Conservation (phyloP, 2,888 invertebrate genomes). For the Zeuzera pyrina region DNA sequence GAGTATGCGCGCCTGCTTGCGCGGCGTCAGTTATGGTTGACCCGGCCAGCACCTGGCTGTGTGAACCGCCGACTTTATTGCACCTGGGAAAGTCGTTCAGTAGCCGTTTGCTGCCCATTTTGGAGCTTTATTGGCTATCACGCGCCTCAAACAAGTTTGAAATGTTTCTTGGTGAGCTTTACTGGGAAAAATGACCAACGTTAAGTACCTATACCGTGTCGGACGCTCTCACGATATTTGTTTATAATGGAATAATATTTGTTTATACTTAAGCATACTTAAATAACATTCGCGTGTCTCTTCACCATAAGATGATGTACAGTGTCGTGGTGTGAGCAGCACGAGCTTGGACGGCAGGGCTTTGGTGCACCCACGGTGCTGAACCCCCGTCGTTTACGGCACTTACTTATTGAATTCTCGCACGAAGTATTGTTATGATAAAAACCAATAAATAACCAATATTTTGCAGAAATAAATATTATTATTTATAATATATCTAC, state of each 20-base stretch:
- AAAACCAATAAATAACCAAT: too few relatives aligned
- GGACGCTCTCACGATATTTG: conserved; percentile 54
- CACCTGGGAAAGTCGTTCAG: conserved; percentile 58
- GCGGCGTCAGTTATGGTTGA: conserved; percentile 23
- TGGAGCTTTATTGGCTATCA: conserved; percentile 62
- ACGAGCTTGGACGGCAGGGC: conserved; percentile 35
- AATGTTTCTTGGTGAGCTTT: conserved; percentile 53
- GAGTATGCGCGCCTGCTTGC: background rate
- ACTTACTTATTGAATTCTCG: conserved; percentile 52
- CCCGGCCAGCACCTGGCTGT: conserved; percentile 35
- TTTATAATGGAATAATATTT: conserved; percentile 12
- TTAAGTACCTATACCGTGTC: conserved; percentile 34
- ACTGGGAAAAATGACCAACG: conserved; percentile 44
- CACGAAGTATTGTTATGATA: conserved; percentile 48
- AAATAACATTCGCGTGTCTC: conserved; percentile 55
- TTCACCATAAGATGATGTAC: conserved; percentile 45
- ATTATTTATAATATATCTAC: too few relatives aligned
- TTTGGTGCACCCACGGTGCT: conserved; percentile 33
- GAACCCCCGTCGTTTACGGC: conserved; percentile 37
- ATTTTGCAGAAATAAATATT: too few relatives aligned
- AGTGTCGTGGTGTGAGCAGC: conserved; percentile 37
- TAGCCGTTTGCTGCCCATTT: conserved; percentile 53
- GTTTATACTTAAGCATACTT: background rate
- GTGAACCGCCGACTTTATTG: conserved; percentile 32
- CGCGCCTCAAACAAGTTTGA: conserved; percentile 60